Conservation (phyloP, 2,113 vertebrate genomes). For the Entelurus aequoreus region DNA sequence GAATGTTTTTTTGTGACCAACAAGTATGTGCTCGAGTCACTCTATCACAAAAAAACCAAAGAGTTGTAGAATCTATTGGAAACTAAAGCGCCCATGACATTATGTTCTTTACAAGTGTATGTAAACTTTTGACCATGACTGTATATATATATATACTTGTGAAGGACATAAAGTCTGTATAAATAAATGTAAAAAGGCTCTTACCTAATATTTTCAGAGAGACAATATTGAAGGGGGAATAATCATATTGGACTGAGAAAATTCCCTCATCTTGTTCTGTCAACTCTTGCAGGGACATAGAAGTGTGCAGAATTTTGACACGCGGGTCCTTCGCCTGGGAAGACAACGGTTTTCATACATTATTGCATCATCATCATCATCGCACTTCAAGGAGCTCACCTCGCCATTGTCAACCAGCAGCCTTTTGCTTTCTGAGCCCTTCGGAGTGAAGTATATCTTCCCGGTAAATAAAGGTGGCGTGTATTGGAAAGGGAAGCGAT, state of each 20-base stretch:
- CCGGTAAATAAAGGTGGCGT: accelerated
- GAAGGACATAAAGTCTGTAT: too few relatives aligned
- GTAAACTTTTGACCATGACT: too few relatives aligned
- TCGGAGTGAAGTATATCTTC: slow-evolving; percentile 30
- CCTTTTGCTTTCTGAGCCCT: neutral
- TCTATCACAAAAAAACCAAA: too few relatives aligned
- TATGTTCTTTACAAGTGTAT: too few relatives aligned
- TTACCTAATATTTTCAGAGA: slow-evolving; percentile 30
- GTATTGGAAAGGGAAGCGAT: accelerated
- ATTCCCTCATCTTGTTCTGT: slow-evolving; percentile 29
- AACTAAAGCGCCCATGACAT: too few relatives aligned
- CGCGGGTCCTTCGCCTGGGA: slow-evolving; percentile 35
- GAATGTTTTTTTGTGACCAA: too few relatives aligned
- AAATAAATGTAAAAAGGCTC: slow-evolving; percentile 1
- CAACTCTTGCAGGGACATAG: slow-evolving; percentile 9
- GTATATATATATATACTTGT: too few relatives aligned
- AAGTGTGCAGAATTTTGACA: accelerated
- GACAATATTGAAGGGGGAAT: accelerated
- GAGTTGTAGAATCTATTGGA: too few relatives aligned
- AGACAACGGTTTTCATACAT: neutral
- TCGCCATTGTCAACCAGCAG: neutral
- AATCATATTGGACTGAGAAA: accelerated
- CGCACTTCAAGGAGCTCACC: slow-evolving; percentile 16
- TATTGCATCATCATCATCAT: neutral
- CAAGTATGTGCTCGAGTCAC: too few relatives aligned